A percentile compares a stretch with the other conserved stretches of the same genome.
Conservation (phyloP, 2,888 invertebrate species). For the Amblyjoppa proteus region DNA sequence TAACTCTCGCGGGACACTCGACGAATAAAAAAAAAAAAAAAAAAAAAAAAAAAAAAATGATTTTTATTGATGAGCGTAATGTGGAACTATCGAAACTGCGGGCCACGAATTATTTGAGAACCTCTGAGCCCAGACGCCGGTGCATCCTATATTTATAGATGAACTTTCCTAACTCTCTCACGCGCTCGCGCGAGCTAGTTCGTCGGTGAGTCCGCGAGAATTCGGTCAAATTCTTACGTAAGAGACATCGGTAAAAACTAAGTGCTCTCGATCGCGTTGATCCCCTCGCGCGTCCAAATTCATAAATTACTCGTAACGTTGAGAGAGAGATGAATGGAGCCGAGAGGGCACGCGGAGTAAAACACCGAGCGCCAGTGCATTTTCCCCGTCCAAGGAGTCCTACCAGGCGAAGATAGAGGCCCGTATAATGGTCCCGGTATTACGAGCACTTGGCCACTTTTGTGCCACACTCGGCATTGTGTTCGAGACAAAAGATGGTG, state of each 20-base stretch:
- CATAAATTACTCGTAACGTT: neutral
- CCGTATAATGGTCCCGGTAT: constrained; percentile 80
- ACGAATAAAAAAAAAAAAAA: neutral
- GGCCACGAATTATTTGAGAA: constrained; percentile 4
- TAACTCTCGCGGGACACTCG: neutral
- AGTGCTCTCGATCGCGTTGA: neutral
- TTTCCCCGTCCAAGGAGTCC: constrained; percentile 17
- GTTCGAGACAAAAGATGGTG: constrained; percentile 81
- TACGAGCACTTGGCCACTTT: constrained; percentile 83
- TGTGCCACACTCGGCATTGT: constrained; percentile 81
- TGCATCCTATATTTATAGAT: constrained; percentile 48
- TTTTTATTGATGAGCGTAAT: neutral
- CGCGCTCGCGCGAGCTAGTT: neutral
- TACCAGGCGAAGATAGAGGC: constrained; percentile 66
- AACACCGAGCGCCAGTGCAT: neutral
- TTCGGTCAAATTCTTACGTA: neutral
- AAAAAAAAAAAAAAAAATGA: neutral
- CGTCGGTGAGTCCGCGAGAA: neutral
- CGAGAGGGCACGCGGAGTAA: constrained; percentile 3
- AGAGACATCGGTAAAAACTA: neutral
- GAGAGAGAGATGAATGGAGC: neutral
- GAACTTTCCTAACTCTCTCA: constrained; percentile 25
- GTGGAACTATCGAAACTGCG: neutral
- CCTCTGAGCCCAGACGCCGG: constrained; percentile 46
- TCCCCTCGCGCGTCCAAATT: neutral